Evolutionary conservation across 1,140 invertebrate species (phyloP).

Genomic region (Drosophila saltans): DNA sequence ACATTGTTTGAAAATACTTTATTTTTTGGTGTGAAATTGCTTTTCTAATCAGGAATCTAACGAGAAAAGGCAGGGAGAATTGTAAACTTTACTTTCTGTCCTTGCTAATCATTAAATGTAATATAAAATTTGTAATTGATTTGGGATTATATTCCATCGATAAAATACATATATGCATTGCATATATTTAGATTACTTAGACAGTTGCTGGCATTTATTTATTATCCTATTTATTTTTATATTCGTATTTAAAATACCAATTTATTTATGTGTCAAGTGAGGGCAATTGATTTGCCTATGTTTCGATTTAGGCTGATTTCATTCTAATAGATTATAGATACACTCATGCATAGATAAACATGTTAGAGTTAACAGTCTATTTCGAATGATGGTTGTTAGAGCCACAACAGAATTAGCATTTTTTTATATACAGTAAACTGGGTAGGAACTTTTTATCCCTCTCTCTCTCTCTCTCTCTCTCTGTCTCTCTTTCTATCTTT

Average conservation of each 20-base stretch:
- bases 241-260: not conserved
- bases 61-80: not conserved
- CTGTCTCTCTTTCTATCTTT: no score
- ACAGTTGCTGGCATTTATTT: constrained; percentile 5
- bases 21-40: constrained; percentile 4
- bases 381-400: not conserved
- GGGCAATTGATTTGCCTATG: constrained; percentile 10
- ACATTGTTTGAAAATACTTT: constrained; percentile 1
- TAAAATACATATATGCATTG: not conserved
- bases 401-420: constrained; percentile 13
- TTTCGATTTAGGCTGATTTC: constrained; percentile 18
- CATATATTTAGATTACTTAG: not conserved
- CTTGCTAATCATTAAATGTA: no score
- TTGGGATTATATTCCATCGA: no score
- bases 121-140: not conserved
- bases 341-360: constrained; percentile 22
- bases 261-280: constrained; percentile 21
- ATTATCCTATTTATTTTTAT: constrained; percentile 13
- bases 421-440: constrained; percentile 1
- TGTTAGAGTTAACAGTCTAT: constrained; percentile 16
- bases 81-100: no score
- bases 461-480: no score
- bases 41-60: not conserved
- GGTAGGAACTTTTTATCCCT: no score
- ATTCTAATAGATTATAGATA: constrained; percentile 20